Conservation (phyloP, 2,113 vertebrate species). For the Rhea americana region DNA sequence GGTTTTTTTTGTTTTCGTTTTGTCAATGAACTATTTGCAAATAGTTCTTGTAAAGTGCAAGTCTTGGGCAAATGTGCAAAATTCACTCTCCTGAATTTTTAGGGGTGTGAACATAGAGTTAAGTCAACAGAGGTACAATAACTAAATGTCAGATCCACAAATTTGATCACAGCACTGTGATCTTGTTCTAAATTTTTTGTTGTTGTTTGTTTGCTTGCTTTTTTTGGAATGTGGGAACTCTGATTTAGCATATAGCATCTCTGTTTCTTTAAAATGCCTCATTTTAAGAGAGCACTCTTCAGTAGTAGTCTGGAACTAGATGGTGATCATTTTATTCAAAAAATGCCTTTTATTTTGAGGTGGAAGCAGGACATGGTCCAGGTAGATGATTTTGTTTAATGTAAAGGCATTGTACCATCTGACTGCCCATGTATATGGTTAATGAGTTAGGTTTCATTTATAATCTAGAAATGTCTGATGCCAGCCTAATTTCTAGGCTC, state of each 20-base stretch:
- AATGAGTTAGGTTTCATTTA: background rate
- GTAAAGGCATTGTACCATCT: background rate
- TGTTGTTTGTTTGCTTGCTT: no score
- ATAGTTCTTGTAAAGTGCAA: background rate
- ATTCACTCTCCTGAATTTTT: background rate
- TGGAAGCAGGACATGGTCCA: background rate
- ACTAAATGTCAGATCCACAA: background rate
- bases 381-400: fast-evolving
- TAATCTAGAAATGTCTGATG: background rate
- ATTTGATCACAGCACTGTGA: background rate
- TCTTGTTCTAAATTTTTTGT: background rate
- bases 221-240: background rate
- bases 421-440: background rate
- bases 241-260: background rate
- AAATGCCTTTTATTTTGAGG: background rate
- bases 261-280: background rate
- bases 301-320: background rate
- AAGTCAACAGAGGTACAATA: background rate
- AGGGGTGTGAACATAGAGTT: background rate
- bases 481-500: background rate
- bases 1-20: background rate
- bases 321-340: background rate
- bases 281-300: background rate
- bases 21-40: background rate
- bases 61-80: background rate